Base-by-base conservation (phyloP, 2,113 vertebrate species). In the Oxyura jamaicensis region DNA sequence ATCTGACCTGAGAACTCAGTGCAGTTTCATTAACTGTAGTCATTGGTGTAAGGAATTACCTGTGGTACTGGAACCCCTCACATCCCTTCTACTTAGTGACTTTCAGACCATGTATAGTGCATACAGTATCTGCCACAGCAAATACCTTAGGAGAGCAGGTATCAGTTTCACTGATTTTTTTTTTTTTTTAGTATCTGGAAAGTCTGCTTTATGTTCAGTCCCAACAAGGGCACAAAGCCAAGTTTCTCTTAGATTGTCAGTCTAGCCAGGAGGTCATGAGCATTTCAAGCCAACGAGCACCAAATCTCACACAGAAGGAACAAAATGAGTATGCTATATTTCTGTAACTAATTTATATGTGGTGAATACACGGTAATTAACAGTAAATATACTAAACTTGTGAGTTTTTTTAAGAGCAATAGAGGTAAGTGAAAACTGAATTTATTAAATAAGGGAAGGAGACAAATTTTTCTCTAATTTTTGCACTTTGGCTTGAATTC, bases 81-180 rank as follows among this genome's bases (percentile, higher is more conserved):
- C 0, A 1, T 67, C 17, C 58, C 10, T 69, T 28, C 10, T 35
- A 1, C n/a, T 31, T 19, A 0, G 29, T 18, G 46, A 53, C 35
- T 68, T 79, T 18, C 9, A 52, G 20, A 46, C 4, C 42, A 44
- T 6, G 2, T 35, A 2, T 36, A 5, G 18, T 8, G 10, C 7
- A 3, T 36, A 28, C 18, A 29, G 6, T 29, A 6, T 8, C 23
- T 52, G 55, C 16, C 50, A 48, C 33, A 31, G n/a, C 73, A 74
- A 41, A 18, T 41, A 8, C 23, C 18, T 62, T 33, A n/a, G 39
- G 48, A 3, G 12, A 8, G 8, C 21, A 8, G 26, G 6, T n/a
- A 10, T 35, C 1, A 3, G 1, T 36, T 56, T 69, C 52, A 53
- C 22, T 18, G 28, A 13, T 77, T 36, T 86, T 66, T 15, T 69